These are phyloP conservation scores for Chitala chitala DNA, from an alignment of 2,113 vertebrate genomes.

Conservation along the genomic window DNA sequence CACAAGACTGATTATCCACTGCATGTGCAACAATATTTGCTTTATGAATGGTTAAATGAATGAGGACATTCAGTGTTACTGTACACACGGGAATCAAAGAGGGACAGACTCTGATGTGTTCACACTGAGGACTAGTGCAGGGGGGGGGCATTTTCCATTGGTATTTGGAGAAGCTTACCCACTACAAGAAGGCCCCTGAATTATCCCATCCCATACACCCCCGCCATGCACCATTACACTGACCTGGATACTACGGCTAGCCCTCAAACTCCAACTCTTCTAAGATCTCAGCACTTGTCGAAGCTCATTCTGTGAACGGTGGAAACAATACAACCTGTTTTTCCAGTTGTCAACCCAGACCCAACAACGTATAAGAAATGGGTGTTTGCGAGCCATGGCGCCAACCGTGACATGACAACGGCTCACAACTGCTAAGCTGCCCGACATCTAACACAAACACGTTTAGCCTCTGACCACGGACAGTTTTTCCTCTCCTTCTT, in stretches of 20 bases:
- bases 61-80: slow-evolving; percentile 94
- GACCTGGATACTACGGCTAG: not conserved
- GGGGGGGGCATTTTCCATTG: slow-evolving; percentile 80
- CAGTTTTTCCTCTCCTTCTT: not conserved
- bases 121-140: slow-evolving; percentile 52
- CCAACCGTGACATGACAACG: too few species aligned
- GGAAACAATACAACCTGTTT: not conserved
- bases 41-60: slow-evolving; percentile 98
- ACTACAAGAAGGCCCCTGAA: too few species aligned
- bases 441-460: not conserved
- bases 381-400: not conserved
- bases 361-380: not conserved
- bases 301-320: not conserved
- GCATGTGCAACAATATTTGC: slow-evolving; percentile 99
- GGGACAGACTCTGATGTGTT: slow-evolving; percentile 79
- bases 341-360: not conserved
- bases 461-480: not conserved
- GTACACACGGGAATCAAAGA: slow-evolving; percentile 82
- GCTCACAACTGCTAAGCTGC: not conserved
- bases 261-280: not conserved
- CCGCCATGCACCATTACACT: not conserved
- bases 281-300: too few species aligned
- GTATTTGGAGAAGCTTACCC: slow-evolving; percentile 67
- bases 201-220: not conserved
- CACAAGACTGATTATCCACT: slow-evolving; percentile 93